Conservation (phyloP, 64 coral and sea anemone species). For the Platygyra sinensis region DNA sequence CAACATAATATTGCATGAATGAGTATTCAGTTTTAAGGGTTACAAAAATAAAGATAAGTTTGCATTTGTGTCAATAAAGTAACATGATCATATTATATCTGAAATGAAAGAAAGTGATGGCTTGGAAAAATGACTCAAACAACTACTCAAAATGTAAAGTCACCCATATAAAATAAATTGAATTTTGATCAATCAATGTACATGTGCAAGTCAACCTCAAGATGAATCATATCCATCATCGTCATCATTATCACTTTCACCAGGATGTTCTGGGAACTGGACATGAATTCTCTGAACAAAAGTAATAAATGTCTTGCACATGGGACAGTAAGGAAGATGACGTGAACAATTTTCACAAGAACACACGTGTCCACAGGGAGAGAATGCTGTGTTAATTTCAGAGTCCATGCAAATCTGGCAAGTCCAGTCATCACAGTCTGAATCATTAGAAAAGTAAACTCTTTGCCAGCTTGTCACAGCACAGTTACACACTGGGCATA, state of each 20-base stretch:
- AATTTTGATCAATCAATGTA: too few species aligned
- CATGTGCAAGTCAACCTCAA: background rate
- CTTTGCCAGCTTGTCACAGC: constrained; percentile 71
- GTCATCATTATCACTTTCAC: constrained; percentile 8
- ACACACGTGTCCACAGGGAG: constrained; percentile 90
- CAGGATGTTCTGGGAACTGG: constrained; percentile 49
- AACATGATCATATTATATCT: too few species aligned
- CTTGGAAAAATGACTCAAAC: too few species aligned
- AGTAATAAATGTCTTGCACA: constrained; percentile 89
- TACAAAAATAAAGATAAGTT: too few species aligned
- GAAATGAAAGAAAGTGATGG: too few species aligned
- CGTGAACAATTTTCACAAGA: constrained; percentile 83
- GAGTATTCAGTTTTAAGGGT: too few species aligned
- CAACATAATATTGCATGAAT: too few species aligned
- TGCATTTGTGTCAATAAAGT: too few species aligned
- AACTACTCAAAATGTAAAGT: too few species aligned
- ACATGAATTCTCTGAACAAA: constrained; percentile 96
- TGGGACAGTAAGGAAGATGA: constrained; percentile 86
- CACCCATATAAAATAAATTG: too few species aligned
- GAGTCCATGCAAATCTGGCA: constrained; percentile 99
- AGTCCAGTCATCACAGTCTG: constrained; percentile 67
- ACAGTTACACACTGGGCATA: constrained; percentile 71
- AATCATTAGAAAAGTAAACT: constrained; percentile 86
- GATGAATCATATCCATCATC: background rate
- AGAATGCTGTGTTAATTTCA: constrained; percentile 88